Conservation (phyloP, 2,113 vertebrate species). For the Pantherophis guttatus region DNA sequence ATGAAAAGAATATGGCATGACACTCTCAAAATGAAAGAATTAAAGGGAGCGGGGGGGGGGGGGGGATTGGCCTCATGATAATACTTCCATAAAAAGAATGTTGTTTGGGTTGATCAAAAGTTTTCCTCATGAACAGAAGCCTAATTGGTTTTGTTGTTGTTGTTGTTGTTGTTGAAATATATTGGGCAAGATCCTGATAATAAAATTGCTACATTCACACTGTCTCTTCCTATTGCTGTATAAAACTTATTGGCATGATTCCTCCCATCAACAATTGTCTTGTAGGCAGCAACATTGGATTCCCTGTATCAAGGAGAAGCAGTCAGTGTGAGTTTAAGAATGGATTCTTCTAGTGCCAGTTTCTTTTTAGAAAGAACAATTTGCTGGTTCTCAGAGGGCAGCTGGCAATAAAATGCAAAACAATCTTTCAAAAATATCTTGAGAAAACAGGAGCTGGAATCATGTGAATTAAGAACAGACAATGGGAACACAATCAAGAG, state of each 20-base stretch:
- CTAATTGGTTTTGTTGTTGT: not conserved
- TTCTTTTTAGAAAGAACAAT: not conserved
- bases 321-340: not conserved
- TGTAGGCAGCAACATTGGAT: not conserved
- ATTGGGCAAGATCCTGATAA: not conserved
- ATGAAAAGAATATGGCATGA: not conserved
- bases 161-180: not conserved
- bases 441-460: not conserved
- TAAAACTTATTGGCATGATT: not conserved
- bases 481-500: not conserved
- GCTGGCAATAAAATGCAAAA: not conserved
- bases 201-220: not conserved
- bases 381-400: not conserved
- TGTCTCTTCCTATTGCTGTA: not conserved
- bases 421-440: not conserved
- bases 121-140: not conserved
- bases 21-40: not conserved
- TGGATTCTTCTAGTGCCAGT: conserved; percentile 1
- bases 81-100: not conserved
- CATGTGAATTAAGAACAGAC: not conserved
- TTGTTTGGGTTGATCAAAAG: not conserved
- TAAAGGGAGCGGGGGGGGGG: not conserved
- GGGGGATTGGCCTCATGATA: not conserved
- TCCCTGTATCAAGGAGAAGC: not conserved
- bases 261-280: not conserved